Base-by-base conservation (phyloP, 2,797 vertebrate genomes). In the Acanthurus tractus region DNA sequence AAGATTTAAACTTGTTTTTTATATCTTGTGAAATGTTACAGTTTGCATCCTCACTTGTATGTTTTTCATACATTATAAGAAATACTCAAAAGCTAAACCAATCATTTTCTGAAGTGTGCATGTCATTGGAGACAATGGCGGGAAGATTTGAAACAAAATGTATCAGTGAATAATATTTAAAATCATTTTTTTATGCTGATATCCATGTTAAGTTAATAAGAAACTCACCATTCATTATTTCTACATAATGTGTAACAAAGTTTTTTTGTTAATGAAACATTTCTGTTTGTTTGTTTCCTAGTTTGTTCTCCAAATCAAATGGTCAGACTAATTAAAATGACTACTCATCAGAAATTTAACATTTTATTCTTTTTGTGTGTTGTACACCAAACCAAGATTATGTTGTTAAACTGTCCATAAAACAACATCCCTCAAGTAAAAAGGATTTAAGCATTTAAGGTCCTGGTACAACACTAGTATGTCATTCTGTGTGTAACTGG, bases 401-500 rank as follows among this genome's bases (percentile, higher is more conserved):
- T 17, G n/a, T 6, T 8, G 45, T 12, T 0, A 66, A 48, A 48
- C 2, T 23, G 20, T 66, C 13, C 17, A 29, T 8, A 22, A 15
- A 8, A 23, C 12, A 48, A 50, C 55, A 69, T 3, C 23, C 2
- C 29, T 2, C 55, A 70, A 22, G 40, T 62, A 40, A 38, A 75
- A 55, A 13, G 0, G 9, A n/a, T 48, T 70, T 23, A n/a, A 49
- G 6, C 38, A 14, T 46, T 34, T 23, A 67, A 53, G 9, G 14
- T 11, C 57, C 18, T 2, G 45, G 25, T 56, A 50, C 17, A 76
- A 48, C 42, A 2, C 18, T 2, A 8, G 25, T 46, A 10, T 65
- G 12, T 61, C 44, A 45, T 20, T 66, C 12, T 22, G 20, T 45
- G 57, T 68, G 53, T 68, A 73, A 77, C 23, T 53, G 46, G 29